Evolutionary conservation across 2,113 vertebrate genomes (phyloP).

Genomic region (Phaetusa simplex): DNA sequence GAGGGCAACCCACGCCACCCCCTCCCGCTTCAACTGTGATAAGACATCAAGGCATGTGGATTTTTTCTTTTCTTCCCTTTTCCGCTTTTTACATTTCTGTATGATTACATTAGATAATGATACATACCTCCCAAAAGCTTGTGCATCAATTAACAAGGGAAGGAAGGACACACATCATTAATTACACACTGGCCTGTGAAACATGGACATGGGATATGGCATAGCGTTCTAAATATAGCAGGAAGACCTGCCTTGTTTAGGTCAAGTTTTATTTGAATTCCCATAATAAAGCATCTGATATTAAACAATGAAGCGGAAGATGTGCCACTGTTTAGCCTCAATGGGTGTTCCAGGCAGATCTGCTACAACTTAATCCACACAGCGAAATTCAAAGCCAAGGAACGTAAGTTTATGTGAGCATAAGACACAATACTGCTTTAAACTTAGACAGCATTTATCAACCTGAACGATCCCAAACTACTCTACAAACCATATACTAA

Average conservation of each 20-base stretch:
- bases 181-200: background rate
- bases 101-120: conserved; percentile 3
- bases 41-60: background rate
- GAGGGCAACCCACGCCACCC: background rate
- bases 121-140: conserved; percentile 4
- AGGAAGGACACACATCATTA: conserved; percentile 18
- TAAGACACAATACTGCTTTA: background rate
- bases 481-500: background rate
- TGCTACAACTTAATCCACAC: background rate
- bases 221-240: background rate
- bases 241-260: background rate
- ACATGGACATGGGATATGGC: background rate
- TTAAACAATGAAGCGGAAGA: background rate
- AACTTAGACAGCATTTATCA: background rate
- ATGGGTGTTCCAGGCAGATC: background rate
- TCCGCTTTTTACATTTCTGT: background rate
- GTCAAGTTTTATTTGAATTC: conserved; percentile 28
- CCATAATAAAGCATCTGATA: conserved; percentile 1
- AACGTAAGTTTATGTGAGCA: background rate
- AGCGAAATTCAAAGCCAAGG: background rate
- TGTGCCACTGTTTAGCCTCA: background rate
- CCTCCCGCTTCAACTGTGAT: background rate
- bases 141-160: conserved; percentile 8
- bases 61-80: background rate
- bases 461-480: background rate